Percentiles rank a stretch among this genome's conserved stretches.
Conservation (phyloP, 2,888 invertebrate genomes). For the Pterobdella sp. region DNA sequence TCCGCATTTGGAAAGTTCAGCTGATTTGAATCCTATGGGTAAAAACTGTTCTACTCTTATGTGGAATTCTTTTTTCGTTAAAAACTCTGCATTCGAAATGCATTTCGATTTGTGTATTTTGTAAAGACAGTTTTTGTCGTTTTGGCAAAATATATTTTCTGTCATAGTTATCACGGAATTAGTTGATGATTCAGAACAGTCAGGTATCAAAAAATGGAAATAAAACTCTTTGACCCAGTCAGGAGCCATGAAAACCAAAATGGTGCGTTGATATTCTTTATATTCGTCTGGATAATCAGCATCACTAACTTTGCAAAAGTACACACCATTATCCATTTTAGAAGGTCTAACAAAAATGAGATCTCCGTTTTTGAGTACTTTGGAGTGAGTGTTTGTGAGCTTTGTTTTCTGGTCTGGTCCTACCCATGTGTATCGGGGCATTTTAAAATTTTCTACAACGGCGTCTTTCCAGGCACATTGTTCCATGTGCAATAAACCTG, state of each 20-base stretch:
- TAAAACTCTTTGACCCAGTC: neutral
- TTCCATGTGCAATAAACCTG: neutral
- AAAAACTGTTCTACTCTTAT: neutral
- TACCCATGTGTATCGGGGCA: neutral
- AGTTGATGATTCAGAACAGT: neutral
- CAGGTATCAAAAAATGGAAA: neutral
- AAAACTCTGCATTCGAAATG: neutral
- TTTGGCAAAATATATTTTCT: neutral
- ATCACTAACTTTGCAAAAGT: neutral
- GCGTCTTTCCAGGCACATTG: neutral
- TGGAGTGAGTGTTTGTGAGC: neutral
- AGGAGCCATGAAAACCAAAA: neutral
- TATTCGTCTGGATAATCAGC: neutral
- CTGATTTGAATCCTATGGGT: neutral
- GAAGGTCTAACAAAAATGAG: neutral
- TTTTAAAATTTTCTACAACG: neutral
- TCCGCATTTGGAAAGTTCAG: neutral
- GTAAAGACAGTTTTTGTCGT: neutral
- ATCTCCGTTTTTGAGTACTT: neutral
- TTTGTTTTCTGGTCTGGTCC: neutral
- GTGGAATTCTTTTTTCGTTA: neutral
- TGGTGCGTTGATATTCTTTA: neutral
- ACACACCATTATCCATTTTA: neutral
- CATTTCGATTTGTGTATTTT: neutral
- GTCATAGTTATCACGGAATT: neutral